Evolutionary conservation across 2,113 vertebrate genomes (phyloP), one percentile per base, ranked within the genome.

Genomic region (Oceanites oceanicus): DNA sequence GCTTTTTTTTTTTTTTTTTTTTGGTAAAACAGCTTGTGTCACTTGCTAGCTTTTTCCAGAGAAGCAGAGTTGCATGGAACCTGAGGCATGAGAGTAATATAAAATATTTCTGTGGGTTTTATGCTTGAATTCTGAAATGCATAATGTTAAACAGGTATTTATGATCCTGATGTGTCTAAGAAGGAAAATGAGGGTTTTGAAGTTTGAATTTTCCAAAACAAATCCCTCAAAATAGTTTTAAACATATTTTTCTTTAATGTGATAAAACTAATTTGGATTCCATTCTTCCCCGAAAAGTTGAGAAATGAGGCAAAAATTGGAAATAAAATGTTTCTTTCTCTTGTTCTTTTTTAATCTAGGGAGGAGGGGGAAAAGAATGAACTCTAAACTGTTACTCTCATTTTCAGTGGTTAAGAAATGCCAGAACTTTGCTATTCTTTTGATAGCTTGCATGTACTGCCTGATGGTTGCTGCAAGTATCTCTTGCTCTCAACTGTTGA

Each of bases 211-310:
- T 86, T 65, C 30, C 6, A 3, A 86, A 88, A 26, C 4, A 58
- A 79, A 79, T 34, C 3, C 13, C 73, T 92, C 25, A 44, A 44
- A 72, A 44, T 65, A 61, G 6, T 56, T 68, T 59, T 9, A 30
- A 61, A 32, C 3, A 0, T 12, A 10, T 76, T 63, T 78, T 45
- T n/a, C 23, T 71, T 66, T 14, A 30, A 67, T 25, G 15, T 59
- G 10, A 2, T 44, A 50, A 67, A 47, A 4, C 6, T 77, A 47
- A 19, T 30, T 50, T 68, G 19, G 8, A 44, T 90, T 77, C 10
- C 1, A 1, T 66, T 56, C 6, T 59, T 45, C 2, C 18, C 11
- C 52, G 42, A 70, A 72, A 78, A 9, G 0, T 12, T 5, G 42
- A 47, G 23, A 44, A 71, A 40, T 11, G 20, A 14, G 10, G 23